Evolutionary conservation across 2,888 invertebrate species (phyloP).

Genomic region (Tethea ocularis): DNA sequence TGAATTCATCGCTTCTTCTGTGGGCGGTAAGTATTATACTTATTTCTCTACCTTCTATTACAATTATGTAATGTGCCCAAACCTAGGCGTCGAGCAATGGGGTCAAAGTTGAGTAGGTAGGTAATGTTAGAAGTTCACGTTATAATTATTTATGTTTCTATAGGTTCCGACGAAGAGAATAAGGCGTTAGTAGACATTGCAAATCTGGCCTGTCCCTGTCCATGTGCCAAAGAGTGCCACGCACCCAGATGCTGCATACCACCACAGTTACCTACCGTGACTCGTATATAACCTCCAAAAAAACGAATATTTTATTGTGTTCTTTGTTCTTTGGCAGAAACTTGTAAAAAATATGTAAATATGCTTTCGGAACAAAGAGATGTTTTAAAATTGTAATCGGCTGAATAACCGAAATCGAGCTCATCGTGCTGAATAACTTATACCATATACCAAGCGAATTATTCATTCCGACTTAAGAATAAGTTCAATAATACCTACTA

Average conservation of each 20-base stretch:
- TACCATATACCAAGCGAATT: too few species aligned
- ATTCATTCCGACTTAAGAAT: too few species aligned
- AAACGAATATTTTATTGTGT: too few species aligned
- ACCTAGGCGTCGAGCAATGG: too few species aligned
- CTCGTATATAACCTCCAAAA: slow-evolving; percentile 53
- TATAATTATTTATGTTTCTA: slow-evolving; percentile 14
- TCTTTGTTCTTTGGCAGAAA: not conserved
- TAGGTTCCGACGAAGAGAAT: slow-evolving; percentile 71
- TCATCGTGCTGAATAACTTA: too few species aligned
- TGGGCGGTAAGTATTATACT: slow-evolving; percentile 48
- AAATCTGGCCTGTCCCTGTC: slow-evolving; percentile 64
- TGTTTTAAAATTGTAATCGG: not conserved
- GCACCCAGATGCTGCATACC: slow-evolving; percentile 72
- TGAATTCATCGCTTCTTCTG: slow-evolving; percentile 84
- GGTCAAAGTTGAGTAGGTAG: too few species aligned
- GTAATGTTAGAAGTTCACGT: not conserved
- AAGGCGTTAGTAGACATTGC: slow-evolving; percentile 68
- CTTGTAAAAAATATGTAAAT: slow-evolving; percentile 6
- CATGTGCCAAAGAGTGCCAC: slow-evolving; percentile 77
- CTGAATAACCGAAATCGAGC: not conserved
- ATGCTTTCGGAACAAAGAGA: not conserved
- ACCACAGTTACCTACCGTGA: slow-evolving; percentile 55
- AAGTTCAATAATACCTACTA: not conserved
- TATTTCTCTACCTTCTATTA: not conserved
- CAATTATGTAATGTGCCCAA: not conserved